phyloP scores from a whole-genome alignment of 1,140 invertebrate species.

The Coboldia fuscipes region DNA sequence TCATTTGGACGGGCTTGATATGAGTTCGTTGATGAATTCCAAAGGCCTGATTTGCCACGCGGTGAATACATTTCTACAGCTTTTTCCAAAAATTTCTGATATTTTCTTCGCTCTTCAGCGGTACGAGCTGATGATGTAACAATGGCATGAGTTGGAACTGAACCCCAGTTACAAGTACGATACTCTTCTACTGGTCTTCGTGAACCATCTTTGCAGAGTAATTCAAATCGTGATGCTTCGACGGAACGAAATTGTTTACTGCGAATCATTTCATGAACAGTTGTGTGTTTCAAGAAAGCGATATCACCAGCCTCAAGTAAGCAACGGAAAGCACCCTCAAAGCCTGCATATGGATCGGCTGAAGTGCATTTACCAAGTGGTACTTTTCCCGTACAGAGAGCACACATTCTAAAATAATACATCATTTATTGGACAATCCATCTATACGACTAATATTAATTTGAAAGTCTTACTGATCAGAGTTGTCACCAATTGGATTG shows the following conservation, averaged over 20 bases:
- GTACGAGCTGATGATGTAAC: constrained; percentile 62
- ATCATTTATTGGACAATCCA: neutral
- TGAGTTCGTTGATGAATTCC: neutral
- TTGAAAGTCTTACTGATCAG: constrained; percentile 27
- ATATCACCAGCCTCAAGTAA: constrained; percentile 72
- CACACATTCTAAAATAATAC: constrained; percentile 39
- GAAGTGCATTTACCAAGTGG: constrained; percentile 61
- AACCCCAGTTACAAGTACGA: constrained; percentile 67
- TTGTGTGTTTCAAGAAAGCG: constrained; percentile 79
- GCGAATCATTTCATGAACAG: constrained; percentile 46
- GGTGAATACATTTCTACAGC: constrained; percentile 24
- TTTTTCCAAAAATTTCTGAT: constrained; percentile 32
- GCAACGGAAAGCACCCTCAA: constrained; percentile 75
- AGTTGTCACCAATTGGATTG: constrained; percentile 77
- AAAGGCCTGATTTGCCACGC: constrained; percentile 2
- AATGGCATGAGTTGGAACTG: constrained; percentile 66
- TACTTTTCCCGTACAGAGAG: constrained; percentile 59
- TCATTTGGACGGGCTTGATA: neutral
- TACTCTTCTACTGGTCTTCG: constrained; percentile 47
- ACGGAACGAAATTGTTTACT: constrained; percentile 32
- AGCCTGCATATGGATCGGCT: constrained; percentile 75
- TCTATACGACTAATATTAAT: neutral
- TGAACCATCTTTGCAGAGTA: constrained; percentile 70
- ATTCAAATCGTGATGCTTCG: constrained; percentile 50
- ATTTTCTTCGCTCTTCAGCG: constrained; percentile 31